These are phyloP conservation scores for Chaetophractus vellerosus DNA, from an alignment of 2,797 vertebrate genomes.

Conservation along the genomic window DNA sequence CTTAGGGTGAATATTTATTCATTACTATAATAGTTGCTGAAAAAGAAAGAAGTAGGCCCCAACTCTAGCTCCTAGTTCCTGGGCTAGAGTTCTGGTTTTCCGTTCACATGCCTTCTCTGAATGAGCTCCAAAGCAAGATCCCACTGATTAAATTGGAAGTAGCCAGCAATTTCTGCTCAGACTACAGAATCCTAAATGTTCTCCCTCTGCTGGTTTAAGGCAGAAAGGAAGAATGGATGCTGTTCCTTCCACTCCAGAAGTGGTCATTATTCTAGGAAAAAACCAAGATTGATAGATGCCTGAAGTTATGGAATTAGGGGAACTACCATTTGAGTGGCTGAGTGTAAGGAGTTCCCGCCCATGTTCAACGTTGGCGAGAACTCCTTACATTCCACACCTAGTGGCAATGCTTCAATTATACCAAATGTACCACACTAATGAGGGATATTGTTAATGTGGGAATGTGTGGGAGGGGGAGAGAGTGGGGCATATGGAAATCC, in stretches of 20 bases:
- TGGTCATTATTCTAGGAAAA: slow-evolving; percentile 54
- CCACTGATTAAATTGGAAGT: slow-evolving; percentile 3
- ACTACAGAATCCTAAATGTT: slow-evolving; percentile 58
- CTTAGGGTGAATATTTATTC: slow-evolving; percentile 43
- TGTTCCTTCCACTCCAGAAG: background rate
- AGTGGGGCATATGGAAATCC: too few species aligned
- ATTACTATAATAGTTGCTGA: background rate
- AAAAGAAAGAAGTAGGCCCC: slow-evolving; percentile 4
- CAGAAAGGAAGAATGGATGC: slow-evolving; percentile 12
- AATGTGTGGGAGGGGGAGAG: too few species aligned
- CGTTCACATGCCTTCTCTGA: slow-evolving; percentile 41
- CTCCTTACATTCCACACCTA: too few species aligned
- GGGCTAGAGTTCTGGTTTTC: slow-evolving; percentile 19
- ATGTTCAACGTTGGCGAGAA: background rate
- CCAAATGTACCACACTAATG: too few species aligned
- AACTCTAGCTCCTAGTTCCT: background rate
- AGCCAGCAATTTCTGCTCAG: slow-evolving; percentile 12
- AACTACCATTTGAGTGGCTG: background rate
- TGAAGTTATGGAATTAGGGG: background rate
- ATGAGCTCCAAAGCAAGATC: slow-evolving; percentile 46
- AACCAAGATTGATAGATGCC: background rate
- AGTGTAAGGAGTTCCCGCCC: background rate
- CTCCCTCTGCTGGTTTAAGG: slow-evolving; percentile 44
- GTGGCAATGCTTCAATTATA: too few species aligned
- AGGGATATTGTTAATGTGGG: too few species aligned